Base-by-base conservation (phyloP, 2,113 vertebrate species). In the Sturnira hondurensis region DNA sequence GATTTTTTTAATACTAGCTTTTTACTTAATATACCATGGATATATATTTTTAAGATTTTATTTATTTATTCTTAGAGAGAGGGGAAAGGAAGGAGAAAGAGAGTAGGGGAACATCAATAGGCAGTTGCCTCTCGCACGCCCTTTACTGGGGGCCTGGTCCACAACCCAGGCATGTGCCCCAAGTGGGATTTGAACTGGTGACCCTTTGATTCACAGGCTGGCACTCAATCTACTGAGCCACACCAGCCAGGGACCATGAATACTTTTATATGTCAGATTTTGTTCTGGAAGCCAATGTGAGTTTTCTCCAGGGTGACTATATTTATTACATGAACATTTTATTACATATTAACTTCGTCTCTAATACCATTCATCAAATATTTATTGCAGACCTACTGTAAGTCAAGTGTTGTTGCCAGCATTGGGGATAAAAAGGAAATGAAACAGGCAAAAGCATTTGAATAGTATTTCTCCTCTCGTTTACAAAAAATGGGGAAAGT, bases 401-500 rank as follows among this genome's bases (percentile, higher is more conserved):
- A 54, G 36, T 77, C 61, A 68, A 83, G 11, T 45, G 80, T 47
- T 17, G 1, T 86, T 65, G 24, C 78, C 54, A 68, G 22, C 47
- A 80, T 9, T 54, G 80, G 28, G 76, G 56, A 80, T 58, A 88
- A 73, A 76, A 95, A 17, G 19, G 76, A 24, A 77, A 68, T 54
- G n/a, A 95, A 82, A 77, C 22, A 76, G 38, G 45, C 13, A 63
- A 86, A 95, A n/a, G 63, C 33, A 68, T 58, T 70, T 24, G 20
- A 86, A 56, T 10, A 16, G 36, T 24, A 67, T 65, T 83, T 94
- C 41, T 89, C 61, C 50, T 56, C 22, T n/a, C 83, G 54, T 68
- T 85, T 93, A 76, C 92, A 50, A 68, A 91, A 91, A 77, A 15
- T 81, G 15, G 45, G 76, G 67, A 80, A 33, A 94, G 47, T 94